A percentile compares a stretch with the other conserved stretches of the same genome.
These are phyloP conservation scores for Thaumetopoea pityocampa DNA, from an alignment of 1,140 invertebrate species.

Conservation along the genomic window DNA sequence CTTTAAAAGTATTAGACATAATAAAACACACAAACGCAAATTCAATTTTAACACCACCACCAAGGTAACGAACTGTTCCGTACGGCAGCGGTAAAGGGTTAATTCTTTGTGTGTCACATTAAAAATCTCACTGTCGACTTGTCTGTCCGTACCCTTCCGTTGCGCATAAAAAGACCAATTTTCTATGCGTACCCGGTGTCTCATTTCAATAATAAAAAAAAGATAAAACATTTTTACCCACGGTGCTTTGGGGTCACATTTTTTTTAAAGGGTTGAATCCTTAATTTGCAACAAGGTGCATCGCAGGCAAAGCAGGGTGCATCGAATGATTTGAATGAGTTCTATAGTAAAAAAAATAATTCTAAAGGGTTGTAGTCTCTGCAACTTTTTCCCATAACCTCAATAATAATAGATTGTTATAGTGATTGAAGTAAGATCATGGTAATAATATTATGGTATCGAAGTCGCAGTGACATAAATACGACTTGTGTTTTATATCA, in stretches of 20 bases:
- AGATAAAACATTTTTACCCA: constrained; percentile 70
- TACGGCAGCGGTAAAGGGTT: constrained; percentile 47
- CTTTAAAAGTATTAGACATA: no score
- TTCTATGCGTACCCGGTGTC: constrained; percentile 66
- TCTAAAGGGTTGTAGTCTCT: constrained; percentile 38
- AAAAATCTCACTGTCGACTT: constrained; percentile 44
- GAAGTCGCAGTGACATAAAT: no score
- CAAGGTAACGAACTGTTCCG: constrained; percentile 48
- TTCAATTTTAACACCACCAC: constrained; percentile 53
- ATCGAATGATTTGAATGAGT: constrained; percentile 62
- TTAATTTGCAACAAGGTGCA: constrained; percentile 75
- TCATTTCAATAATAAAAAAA: constrained; percentile 71
- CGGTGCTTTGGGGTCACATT: constrained; percentile 67
- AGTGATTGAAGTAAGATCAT: constrained; percentile 51
- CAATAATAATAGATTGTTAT: constrained; percentile 53
- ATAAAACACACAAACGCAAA: constrained; percentile 30
- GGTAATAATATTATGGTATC: constrained; percentile 37
- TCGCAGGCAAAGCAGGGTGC: constrained; percentile 47
- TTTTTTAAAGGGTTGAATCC: constrained; percentile 65
- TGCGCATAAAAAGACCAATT: constrained; percentile 62
- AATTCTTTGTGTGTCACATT: constrained; percentile 37
- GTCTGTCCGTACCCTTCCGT: constrained; percentile 63
- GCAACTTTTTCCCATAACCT: constrained; percentile 52
- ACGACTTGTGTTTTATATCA: constrained; percentile 29
- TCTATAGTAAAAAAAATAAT: constrained; percentile 61